These are phyloP conservation scores for Channa striata DNA, from an alignment of 2,797 vertebrate species.

Conservation along the genomic window DNA sequence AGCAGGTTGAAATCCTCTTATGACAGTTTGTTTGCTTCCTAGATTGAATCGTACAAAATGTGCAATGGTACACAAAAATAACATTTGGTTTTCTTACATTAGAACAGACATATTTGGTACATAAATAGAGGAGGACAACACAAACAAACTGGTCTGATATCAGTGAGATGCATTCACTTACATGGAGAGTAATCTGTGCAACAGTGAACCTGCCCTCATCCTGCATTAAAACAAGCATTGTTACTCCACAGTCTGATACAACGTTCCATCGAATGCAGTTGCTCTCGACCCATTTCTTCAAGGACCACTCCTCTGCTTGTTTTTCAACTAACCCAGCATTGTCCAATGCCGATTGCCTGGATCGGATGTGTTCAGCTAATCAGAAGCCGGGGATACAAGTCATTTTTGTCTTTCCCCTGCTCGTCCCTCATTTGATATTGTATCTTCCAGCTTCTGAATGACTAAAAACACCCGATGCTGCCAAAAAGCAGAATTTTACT, in stretches of 20 bases:
- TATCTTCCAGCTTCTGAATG: too few species aligned
- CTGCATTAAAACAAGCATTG: conserved; percentile 70
- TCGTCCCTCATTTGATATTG: too few species aligned
- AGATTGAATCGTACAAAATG: background rate
- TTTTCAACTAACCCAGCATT: too few species aligned
- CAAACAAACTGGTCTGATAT: conserved; percentile 24
- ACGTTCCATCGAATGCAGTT: background rate
- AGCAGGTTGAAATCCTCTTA: conserved; percentile 8
- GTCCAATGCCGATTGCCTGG: too few species aligned
- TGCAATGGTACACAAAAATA: background rate
- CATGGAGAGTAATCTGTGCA: conserved; percentile 68
- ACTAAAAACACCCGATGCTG: too few species aligned
- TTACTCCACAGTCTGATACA: conserved; percentile 58
- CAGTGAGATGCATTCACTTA: conserved; percentile 54
- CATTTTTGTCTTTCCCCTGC: too few species aligned
- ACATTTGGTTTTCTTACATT: background rate
- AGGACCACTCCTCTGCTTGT: too few species aligned
- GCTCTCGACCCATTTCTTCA: too few species aligned
- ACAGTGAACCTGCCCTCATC: conserved; percentile 65
- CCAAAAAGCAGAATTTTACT: too few species aligned
- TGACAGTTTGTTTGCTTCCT: background rate
- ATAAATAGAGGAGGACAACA: background rate
- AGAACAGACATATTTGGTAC: background rate
- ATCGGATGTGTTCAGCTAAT: too few species aligned
- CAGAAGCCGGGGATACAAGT: too few species aligned